These are phyloP conservation scores for Melanotaenia trifasciata DNA, from an alignment of 2,797 vertebrate genomes.

Conservation along the genomic window DNA sequence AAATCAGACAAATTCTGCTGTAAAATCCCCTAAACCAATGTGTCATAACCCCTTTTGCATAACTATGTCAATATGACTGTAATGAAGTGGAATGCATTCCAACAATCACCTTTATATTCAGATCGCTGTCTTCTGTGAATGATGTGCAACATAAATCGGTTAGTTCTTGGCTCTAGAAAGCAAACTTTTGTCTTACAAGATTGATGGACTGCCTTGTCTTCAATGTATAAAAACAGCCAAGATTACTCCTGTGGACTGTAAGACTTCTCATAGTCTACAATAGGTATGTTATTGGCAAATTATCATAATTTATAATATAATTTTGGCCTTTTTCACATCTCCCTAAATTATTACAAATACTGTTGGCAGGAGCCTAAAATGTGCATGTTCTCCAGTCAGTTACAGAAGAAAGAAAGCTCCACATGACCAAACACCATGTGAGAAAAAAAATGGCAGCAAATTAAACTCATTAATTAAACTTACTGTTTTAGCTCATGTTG, in stretches of 20 bases:
- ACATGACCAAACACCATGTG: constrained; percentile 4
- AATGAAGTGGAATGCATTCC: constrained; percentile 10
- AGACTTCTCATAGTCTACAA: constrained; percentile 33
- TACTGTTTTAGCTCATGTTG: not conserved
- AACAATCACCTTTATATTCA: constrained; percentile 32
- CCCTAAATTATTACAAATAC: constrained; percentile 4
- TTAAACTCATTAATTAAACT: not conserved
- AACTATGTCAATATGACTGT: not conserved
- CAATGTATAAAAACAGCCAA: constrained; percentile 27
- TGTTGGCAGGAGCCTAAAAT: constrained; percentile 35
- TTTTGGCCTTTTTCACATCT: constrained; percentile 8
- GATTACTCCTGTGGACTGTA: constrained; percentile 35
- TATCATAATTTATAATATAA: not conserved
- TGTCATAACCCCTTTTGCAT: not conserved
- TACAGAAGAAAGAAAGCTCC: constrained; percentile 4
- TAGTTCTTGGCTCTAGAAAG: constrained; percentile 36
- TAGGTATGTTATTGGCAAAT: constrained; percentile 23
- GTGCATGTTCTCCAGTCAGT: constrained; percentile 16
- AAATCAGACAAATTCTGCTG: not conserved
- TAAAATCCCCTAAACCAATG: not conserved
- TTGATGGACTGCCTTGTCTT: constrained; percentile 34
- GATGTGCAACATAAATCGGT: constrained; percentile 9
- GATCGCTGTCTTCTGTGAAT: constrained; percentile 20
- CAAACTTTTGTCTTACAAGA: constrained; percentile 18
- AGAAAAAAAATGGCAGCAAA: constrained; percentile 5